Percentiles rank a stretch among this genome's conserved stretches.
Evolutionary conservation across 2,888 invertebrate genomes (phyloP).

Genomic region (Gasteruption jaculator): DNA sequence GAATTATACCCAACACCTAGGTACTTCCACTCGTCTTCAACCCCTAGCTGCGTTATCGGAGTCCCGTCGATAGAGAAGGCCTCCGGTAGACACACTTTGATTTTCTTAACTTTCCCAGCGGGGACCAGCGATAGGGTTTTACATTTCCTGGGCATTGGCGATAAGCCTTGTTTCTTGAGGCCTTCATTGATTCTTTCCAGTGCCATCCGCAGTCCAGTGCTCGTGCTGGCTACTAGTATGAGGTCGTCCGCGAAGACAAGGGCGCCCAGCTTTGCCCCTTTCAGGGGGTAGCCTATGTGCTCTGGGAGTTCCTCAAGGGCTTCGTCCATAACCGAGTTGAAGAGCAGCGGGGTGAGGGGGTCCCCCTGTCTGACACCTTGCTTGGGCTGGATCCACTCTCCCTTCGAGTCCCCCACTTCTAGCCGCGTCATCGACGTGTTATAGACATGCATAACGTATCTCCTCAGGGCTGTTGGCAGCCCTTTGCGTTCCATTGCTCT

Average conservation of each 20-base stretch:
- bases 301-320: background rate
- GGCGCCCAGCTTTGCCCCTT: constrained; percentile 8
- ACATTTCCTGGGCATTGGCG: constrained; percentile 27
- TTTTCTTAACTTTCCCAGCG: constrained; percentile 10
- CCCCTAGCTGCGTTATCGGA: constrained; percentile 26
- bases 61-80: background rate
- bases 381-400: too few relatives aligned
- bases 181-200: background rate
- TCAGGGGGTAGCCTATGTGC: constrained; percentile 7
- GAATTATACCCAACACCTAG: constrained; percentile 15
- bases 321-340: constrained; percentile 22
- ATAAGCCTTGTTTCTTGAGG: constrained; percentile 1
- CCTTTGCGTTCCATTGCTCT: constrained; percentile 37
- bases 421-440: too few relatives aligned
- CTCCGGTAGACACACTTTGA: background rate
- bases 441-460: background rate
- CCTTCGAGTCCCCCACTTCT: too few relatives aligned
- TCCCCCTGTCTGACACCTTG: constrained; percentile 24
- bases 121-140: constrained; percentile 24
- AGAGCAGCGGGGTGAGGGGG: constrained; percentile 22
- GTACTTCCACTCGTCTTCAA: constrained; percentile 33
- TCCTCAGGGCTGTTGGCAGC: constrained; percentile 31
- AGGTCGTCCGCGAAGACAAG: constrained; percentile 27
- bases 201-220: constrained; percentile 8
- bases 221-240: constrained; percentile 12